phyloP scores from a whole-genome alignment of 1,140 invertebrate species.

The Micrasema minimum region DNA sequence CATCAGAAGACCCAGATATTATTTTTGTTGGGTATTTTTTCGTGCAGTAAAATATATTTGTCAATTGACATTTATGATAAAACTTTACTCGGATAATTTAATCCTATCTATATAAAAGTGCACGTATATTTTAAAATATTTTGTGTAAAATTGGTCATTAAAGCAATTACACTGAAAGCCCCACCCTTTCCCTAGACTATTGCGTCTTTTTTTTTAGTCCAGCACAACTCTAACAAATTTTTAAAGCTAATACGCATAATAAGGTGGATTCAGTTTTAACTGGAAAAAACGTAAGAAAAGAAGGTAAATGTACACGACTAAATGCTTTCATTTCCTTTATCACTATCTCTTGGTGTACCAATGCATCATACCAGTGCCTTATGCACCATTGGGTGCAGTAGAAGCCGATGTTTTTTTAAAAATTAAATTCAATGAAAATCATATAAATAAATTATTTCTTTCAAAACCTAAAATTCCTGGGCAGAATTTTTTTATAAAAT shows the following conservation, averaged over 20 bases:
- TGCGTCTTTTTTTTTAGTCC: not conserved
- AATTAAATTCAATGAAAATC: no score
- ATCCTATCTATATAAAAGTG: not conserved
- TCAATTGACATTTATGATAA: not conserved
- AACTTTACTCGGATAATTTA: not conserved
- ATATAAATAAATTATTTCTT: no score
- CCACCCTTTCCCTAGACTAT: not conserved
- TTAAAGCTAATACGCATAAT: not conserved
- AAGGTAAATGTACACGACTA: not conserved
- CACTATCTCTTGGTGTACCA: no score
- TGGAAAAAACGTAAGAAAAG: not conserved
- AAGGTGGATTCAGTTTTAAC: not conserved
- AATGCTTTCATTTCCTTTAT: no score
- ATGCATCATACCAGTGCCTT: no score
- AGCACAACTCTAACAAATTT: not conserved
- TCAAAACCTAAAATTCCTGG: no score
- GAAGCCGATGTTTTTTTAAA: no score
- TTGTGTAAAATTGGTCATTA: not conserved
- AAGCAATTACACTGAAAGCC: not conserved
- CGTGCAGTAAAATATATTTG: not conserved
- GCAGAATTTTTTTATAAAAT: no score
- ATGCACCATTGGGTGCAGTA: no score
- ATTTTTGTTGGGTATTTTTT: constrained; percentile 4
- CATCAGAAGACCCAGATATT: not conserved
- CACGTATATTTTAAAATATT: not conserved